These are phyloP conservation scores for Choloepus hoffmanni DNA, from an alignment of 2,113 vertebrate genomes.

Conservation along the genomic window DNA sequence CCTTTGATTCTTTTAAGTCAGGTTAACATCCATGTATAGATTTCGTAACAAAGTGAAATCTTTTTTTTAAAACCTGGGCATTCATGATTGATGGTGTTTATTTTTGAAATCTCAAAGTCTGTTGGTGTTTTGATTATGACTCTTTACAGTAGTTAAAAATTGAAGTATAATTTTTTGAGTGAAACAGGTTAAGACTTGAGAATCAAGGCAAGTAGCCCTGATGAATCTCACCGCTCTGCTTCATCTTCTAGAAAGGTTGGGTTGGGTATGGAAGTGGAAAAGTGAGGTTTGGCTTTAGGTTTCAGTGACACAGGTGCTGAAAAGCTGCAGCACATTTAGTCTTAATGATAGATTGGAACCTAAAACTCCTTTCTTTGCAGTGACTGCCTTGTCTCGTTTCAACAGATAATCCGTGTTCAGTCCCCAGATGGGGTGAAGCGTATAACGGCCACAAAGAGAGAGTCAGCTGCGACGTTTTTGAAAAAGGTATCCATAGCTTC, in stretches of 20 bases:
- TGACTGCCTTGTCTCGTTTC: slow-evolving; percentile 22
- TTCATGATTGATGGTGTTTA: not conserved
- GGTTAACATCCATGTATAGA: not conserved
- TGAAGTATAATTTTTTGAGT: not conserved
- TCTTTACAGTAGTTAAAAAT: not conserved
- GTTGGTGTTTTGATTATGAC: not conserved
- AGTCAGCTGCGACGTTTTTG: slow-evolving; percentile 93
- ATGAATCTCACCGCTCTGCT: not conserved
- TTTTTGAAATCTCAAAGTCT: slow-evolving; percentile 19
- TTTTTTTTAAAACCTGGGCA: not conserved
- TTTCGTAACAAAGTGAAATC: not conserved
- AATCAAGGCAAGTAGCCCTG: fast-evolving
- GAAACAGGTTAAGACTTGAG: fast-evolving
- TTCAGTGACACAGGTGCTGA: not conserved
- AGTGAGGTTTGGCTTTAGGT: not conserved
- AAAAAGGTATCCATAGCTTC: slow-evolving; percentile 93
- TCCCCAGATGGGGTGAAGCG: slow-evolving; percentile 97
- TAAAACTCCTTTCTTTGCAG: not conserved
- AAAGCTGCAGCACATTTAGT: not conserved
- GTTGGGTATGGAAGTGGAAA: not conserved
- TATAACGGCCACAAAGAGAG: slow-evolving; percentile 93
- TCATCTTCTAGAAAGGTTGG: not conserved
- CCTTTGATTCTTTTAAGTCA: not conserved
- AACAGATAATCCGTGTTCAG: slow-evolving; percentile 95
- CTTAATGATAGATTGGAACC: not conserved